phyloP scores from a whole-genome alignment of 2,888 invertebrate species.

The Bruchidius siliquastri region DNA sequence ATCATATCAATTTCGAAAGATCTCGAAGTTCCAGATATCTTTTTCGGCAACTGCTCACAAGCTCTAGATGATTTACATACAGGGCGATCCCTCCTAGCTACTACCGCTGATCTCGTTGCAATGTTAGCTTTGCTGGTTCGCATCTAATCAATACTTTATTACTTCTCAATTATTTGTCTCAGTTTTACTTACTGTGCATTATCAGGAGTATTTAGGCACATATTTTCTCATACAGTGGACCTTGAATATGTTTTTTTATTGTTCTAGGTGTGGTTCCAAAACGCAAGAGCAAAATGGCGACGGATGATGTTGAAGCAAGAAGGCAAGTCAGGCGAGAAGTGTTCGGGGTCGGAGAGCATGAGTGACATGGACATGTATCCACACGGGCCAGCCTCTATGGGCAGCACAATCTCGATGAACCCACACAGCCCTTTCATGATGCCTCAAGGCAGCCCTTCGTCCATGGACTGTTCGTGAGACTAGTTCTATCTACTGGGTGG shows the following conservation, averaged over 20 bases:
- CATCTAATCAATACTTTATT: too few relatives aligned
- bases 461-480: conserved; percentile 68
- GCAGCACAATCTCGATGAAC: conserved; percentile 60
- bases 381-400: conserved; percentile 55
- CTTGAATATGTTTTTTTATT: conserved; percentile 26
- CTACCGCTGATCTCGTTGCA: too few relatives aligned
- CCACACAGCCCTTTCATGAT: conserved; percentile 70
- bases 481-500: background rate
- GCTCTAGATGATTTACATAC: too few relatives aligned
- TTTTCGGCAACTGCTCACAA: too few relatives aligned
- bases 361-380: conserved; percentile 59
- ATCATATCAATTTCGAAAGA: too few relatives aligned
- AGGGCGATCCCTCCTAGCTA: too few relatives aligned
- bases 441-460: conserved; percentile 65
- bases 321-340: conserved; percentile 66
- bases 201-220: too few relatives aligned
- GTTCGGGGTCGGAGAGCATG: conserved; percentile 60
- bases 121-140: too few relatives aligned
- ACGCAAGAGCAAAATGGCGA: conserved; percentile 90
- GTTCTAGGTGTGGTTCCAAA: conserved; percentile 92
- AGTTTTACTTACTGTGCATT: too few relatives aligned
- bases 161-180: too few relatives aligned
- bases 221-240: too few relatives aligned
- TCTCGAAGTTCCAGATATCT: too few relatives aligned
- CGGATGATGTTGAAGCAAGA: conserved; percentile 81